These are phyloP conservation scores for Helicoverpa assulta DNA, from an alignment of 2,888 invertebrate genomes.

Conservation along the genomic window DNA sequence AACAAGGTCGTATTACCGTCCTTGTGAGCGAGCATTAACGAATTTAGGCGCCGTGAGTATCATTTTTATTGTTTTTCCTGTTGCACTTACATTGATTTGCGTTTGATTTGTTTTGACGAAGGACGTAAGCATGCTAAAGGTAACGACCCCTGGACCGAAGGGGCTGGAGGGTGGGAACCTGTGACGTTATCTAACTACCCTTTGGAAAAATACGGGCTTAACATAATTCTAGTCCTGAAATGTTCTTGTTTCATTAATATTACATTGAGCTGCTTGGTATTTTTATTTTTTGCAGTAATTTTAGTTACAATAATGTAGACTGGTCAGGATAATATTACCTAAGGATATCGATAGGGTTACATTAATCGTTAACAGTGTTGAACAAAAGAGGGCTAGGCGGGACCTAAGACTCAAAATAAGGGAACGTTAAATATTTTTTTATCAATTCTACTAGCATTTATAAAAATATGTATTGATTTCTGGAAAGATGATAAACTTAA, in stretches of 20 bases:
- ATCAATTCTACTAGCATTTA: no score
- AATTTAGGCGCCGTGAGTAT: constrained; percentile 62
- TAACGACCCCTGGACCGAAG: constrained; percentile 78
- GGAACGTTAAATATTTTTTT: no score
- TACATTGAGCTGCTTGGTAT: not conserved
- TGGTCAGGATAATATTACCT: not conserved
- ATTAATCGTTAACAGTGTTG: not conserved
- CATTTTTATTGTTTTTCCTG: constrained; percentile 39
- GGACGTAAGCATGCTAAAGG: constrained; percentile 78
- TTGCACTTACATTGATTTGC: constrained; percentile 72
- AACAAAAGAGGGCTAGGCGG: not conserved
- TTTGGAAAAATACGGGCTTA: constrained; percentile 49
- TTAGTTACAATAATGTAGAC: not conserved
- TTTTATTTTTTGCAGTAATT: not conserved
- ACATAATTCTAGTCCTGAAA: constrained; percentile 32
- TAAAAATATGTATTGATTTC: no score
- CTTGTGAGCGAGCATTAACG: constrained; percentile 46
- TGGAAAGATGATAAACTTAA: no score
- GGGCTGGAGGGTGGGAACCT: constrained; percentile 64
- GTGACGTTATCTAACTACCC: constrained; percentile 81
- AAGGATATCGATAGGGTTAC: not conserved
- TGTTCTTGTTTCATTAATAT: constrained; percentile 10
- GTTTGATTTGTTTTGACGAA: constrained; percentile 77
- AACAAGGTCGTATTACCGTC: constrained; percentile 38
- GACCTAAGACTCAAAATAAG: no score